Evolutionary conservation across 1,140 invertebrate genomes (phyloP).

Genomic region (Rhizoglyphus robini): DNA sequence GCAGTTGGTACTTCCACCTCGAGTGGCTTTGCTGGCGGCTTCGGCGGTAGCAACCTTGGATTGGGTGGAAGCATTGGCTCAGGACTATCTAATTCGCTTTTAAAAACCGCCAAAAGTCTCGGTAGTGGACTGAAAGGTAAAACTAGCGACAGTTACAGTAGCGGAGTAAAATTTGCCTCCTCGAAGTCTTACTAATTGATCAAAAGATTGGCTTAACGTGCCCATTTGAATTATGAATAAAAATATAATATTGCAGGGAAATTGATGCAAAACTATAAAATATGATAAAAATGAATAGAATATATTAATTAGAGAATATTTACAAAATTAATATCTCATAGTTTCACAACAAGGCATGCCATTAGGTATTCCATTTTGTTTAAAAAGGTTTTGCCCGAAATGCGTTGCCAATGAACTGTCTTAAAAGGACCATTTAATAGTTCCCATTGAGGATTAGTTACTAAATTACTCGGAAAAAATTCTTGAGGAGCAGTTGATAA

Average conservation of each 20-base stretch:
- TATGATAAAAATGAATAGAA: not conserved
- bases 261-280: not conserved
- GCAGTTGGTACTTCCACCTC: too few relatives aligned
- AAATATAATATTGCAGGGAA: not conserved
- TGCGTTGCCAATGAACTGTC: conserved; percentile 78
- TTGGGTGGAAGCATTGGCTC: not conserved
- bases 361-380: conserved; percentile 93
- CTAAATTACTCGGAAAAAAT: conserved; percentile 65
- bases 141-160: too few relatives aligned
- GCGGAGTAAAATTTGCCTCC: too few relatives aligned
- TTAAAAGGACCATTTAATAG: conserved; percentile 64
- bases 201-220: not conserved
- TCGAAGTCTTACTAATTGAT: not conserved
- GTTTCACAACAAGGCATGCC: conserved; percentile 50
- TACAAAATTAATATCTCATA: not conserved
- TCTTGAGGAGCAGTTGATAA: conserved; percentile 69
- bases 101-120: not conserved
- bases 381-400: conserved; percentile 92
- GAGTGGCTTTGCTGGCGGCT: too few relatives aligned
- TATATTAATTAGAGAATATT: not conserved
- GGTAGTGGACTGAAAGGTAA: too few relatives aligned
- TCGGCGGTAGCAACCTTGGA: not conserved
- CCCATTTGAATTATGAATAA: not conserved
- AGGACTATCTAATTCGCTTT: not conserved
- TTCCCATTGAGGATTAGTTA: conserved; percentile 74